A percentile compares a stretch with the other conserved stretches of the same genome.
phyloP scores from a whole-genome alignment of 2,797 vertebrate genomes.

The Pangasius djambal region DNA sequence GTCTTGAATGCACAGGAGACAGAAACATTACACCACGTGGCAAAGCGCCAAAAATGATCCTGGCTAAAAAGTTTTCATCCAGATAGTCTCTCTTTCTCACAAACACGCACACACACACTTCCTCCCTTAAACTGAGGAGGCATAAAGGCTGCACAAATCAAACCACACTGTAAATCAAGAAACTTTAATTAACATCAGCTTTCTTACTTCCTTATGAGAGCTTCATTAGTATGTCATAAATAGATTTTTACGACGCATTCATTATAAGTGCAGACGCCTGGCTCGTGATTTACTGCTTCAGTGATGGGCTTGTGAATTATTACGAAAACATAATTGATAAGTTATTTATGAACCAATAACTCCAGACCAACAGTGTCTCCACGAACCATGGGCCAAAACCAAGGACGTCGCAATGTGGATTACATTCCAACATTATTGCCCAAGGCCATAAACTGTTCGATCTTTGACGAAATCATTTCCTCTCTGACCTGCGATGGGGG shows the following conservation, averaged over 20 bases:
- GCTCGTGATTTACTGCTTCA: constrained; percentile 16
- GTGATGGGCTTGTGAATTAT: not conserved
- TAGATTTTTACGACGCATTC: not conserved
- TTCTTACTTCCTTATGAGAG: not conserved
- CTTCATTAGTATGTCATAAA: constrained; percentile 23
- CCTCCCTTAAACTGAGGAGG: not conserved
- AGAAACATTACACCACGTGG: not conserved
- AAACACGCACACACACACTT: not conserved
- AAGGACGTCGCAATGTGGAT: constrained; percentile 21
- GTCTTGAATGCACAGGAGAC: not conserved
- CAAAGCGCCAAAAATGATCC: not conserved
- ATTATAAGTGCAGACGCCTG: not conserved
- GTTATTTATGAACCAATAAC: constrained; percentile 22
- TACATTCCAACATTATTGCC: constrained; percentile 19
- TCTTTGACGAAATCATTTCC: constrained; percentile 47
- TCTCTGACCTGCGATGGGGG: constrained; percentile 31
- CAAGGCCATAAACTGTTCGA: constrained; percentile 39
- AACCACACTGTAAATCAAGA: constrained; percentile 28
- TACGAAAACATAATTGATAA: constrained; percentile 6
- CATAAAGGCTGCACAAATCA: not conserved
- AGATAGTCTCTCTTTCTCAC: not conserved
- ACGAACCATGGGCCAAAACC: constrained; percentile 19
- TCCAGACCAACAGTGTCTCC: not conserved
- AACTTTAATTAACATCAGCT: constrained; percentile 32
- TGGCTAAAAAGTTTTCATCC: not conserved